phyloP scores from a whole-genome alignment of 2,888 invertebrate species.

The Macrophya annulata region DNA sequence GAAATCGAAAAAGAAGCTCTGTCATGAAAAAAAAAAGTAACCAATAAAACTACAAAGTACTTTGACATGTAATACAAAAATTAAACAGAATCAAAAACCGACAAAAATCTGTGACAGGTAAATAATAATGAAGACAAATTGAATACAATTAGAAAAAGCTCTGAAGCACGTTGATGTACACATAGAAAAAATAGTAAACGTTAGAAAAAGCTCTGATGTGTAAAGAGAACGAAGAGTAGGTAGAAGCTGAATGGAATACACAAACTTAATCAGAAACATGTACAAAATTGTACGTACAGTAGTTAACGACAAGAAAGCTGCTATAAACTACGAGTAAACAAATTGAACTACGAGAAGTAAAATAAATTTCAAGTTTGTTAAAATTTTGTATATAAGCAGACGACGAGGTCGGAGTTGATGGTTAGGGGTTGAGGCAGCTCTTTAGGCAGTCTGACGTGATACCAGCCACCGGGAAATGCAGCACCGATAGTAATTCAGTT shows the following conservation, averaged over 20 bases:
- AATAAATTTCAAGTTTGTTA: not conserved
- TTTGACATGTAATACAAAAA: not conserved
- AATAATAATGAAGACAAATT: not conserved
- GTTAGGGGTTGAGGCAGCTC: not conserved
- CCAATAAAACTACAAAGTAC: not conserved
- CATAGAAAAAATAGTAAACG: not conserved
- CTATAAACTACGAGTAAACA: not conserved
- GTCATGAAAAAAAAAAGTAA: not conserved
- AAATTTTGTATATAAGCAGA: not conserved
- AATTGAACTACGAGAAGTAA: not conserved
- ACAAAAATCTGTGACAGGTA: not conserved
- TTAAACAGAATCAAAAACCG: not conserved
- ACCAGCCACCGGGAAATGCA: conserved; percentile 38
- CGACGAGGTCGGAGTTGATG: conserved; percentile 1
- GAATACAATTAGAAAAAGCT: not conserved
- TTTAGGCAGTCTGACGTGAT: conserved; percentile 38
- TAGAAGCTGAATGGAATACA: not conserved
- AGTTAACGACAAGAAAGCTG: not conserved
- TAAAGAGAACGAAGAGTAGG: not conserved
- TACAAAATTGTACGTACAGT: too few relatives aligned
- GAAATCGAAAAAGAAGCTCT: not conserved
- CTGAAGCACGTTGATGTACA: not conserved
- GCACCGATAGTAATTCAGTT: conserved; percentile 49
- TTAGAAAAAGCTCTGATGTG: not conserved
- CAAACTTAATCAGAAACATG: not conserved